A percentile compares a stretch with the other conserved stretches of the same genome.
phyloP scores from a whole-genome alignment of 2,113 vertebrate species.

The Gymnorhina tibicen region DNA sequence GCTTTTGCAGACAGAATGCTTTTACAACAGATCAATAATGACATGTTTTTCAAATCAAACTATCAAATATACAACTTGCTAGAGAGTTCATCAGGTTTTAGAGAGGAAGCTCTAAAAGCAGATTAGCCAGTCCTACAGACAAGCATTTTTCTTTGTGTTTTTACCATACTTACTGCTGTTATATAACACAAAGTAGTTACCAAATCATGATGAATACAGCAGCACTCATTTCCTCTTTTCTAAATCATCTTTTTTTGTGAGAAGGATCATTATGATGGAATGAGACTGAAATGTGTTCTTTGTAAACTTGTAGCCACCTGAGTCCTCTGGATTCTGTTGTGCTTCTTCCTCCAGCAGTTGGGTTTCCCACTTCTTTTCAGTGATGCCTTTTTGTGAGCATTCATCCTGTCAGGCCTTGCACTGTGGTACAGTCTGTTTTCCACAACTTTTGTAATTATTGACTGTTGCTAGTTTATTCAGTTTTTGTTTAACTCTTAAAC shows the following conservation, averaged over 20 bases:
- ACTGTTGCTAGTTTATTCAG: background rate
- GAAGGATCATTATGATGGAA: background rate
- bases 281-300: background rate
- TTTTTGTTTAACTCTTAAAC: background rate
- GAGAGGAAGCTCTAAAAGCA: background rate
- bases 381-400: background rate
- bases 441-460: background rate
- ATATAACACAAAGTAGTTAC: slow-evolving; percentile 45
- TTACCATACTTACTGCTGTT: slow-evolving; percentile 32
- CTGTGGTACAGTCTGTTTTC: background rate
- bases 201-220: slow-evolving; percentile 5
- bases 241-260: background rate
- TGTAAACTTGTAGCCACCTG: background rate
- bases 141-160: slow-evolving; percentile 10
- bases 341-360: background rate
- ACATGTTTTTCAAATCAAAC: background rate
- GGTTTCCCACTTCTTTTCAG: background rate
- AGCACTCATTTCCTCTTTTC: background rate
- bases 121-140: background rate
- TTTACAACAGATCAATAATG: background rate
- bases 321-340: background rate
- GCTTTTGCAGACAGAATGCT: background rate
- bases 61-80: background rate
- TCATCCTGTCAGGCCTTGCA: background rate
- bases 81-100: background rate